Evolutionary conservation across 1,140 invertebrate species (phyloP).

Genomic region (Brachionus rubens): DNA sequence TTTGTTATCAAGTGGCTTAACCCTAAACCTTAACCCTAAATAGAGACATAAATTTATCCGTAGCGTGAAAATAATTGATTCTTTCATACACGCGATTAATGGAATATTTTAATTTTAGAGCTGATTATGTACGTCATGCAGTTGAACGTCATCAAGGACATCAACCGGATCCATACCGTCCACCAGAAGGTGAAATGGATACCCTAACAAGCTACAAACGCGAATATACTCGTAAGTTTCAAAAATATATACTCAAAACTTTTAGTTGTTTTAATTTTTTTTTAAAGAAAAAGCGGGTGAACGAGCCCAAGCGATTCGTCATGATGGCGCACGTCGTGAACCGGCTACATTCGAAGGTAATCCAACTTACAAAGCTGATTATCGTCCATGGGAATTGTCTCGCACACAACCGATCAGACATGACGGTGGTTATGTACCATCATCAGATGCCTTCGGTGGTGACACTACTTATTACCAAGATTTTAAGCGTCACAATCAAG

Average conservation of each 20-base stretch:
- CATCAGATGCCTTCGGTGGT: constrained; percentile 54
- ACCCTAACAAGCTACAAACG: constrained; percentile 57
- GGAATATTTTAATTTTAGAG: too few relatives aligned
- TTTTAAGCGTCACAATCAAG: constrained; percentile 52
- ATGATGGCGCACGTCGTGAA: constrained; percentile 50
- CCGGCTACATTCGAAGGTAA: constrained; percentile 59
- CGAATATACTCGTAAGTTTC: constrained; percentile 56
- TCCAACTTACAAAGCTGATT: constrained; percentile 60
- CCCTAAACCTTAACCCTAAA: too few relatives aligned
- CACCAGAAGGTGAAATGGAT: constrained; percentile 57
- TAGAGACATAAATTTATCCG: too few relatives aligned
- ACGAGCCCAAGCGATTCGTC: constrained; percentile 53
- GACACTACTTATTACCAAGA: constrained; percentile 56
- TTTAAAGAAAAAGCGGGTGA: constrained; percentile 55
- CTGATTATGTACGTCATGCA: constrained; percentile 56
- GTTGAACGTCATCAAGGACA: constrained; percentile 52
- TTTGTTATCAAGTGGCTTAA: too few relatives aligned
- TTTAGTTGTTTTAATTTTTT: constrained; percentile 31
- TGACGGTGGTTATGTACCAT: constrained; percentile 51
- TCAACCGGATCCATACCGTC: constrained; percentile 52
- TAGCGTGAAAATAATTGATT: too few relatives aligned
- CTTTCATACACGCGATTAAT: too few relatives aligned
- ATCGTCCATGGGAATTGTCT: constrained; percentile 55
- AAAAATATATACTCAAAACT: not conserved
- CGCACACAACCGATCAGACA: constrained; percentile 46